Conservation (phyloP, 2,797 vertebrate genomes). For the Pangasius larnaudii region DNA sequence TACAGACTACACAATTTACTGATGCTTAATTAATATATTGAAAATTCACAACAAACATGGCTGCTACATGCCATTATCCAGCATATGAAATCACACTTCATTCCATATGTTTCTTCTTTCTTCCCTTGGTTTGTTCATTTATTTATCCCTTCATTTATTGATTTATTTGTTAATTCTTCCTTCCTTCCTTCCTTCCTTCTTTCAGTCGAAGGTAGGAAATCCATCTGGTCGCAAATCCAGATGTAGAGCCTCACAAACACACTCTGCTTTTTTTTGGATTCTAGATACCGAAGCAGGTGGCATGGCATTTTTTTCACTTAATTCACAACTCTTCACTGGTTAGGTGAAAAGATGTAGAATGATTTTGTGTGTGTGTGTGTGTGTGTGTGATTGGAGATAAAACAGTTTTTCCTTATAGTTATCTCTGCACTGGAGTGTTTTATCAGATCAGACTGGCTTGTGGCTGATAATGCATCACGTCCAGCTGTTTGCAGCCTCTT, state of each 20-base stretch:
- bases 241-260: background rate
- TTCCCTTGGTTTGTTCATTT: background rate
- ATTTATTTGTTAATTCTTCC: background rate
- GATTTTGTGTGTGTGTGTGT: slow-evolving; percentile 39
- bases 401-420: background rate
- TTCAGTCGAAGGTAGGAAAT: background rate
- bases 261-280: background rate
- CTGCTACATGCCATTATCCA: background rate
- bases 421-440: slow-evolving; percentile 6
- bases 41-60: background rate
- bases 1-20: background rate
- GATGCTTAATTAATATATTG: background rate
- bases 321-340: background rate
- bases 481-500: background rate
- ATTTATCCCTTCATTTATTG: background rate
- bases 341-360: background rate
- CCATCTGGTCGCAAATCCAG: background rate
- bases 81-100: too few species aligned
- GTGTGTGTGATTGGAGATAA: slow-evolving; percentile 38
- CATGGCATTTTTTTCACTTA: background rate
- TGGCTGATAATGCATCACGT: background rate
- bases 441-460: slow-evolving; percentile 10
- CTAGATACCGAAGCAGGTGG: background rate
- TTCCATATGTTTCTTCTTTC: background rate
- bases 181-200: background rate